Conservation (phyloP, 1,140 invertebrate species). For the Batillaria attramentaria region DNA sequence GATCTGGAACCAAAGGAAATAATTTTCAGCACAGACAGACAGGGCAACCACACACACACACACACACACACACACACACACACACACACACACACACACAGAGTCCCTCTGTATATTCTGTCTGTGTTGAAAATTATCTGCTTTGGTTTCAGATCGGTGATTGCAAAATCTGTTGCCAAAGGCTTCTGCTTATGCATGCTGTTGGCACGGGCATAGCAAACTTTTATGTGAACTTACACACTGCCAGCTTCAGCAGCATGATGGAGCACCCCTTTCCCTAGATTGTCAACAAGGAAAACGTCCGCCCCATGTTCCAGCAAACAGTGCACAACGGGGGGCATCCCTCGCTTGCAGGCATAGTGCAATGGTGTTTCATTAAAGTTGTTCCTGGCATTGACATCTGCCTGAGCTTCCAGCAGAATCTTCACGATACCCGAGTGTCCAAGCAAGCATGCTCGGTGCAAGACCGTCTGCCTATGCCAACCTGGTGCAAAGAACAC, state of each 20-base stretch:
- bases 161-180: no score
- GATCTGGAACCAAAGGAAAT: no score
- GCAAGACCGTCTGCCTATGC: slow-evolving; percentile 65
- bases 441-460: slow-evolving; percentile 63
- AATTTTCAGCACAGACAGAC: no score
- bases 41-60: no score
- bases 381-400: slow-evolving; percentile 62
- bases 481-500: slow-evolving; percentile 57
- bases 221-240: no score
- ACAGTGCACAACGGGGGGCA: slow-evolving; percentile 54
- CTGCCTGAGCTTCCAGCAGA: slow-evolving; percentile 58
- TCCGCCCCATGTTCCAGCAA: slow-evolving; percentile 60
- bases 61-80: no score
- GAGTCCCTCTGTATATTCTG: no score
- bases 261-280: slow-evolving; percentile 54
- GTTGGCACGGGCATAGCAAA: no score
- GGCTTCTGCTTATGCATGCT: no score
- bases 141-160: no score
- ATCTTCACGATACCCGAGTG: slow-evolving; percentile 55
- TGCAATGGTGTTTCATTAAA: slow-evolving; percentile 65
- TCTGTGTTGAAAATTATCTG: no score
- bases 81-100: no score
- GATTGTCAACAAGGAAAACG: slow-evolving; percentile 52
- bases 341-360: slow-evolving; percentile 64
- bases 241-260: slow-evolving; percentile 65